Conservation (phyloP, 2,797 vertebrate genomes). For the Betta splendens region DNA sequence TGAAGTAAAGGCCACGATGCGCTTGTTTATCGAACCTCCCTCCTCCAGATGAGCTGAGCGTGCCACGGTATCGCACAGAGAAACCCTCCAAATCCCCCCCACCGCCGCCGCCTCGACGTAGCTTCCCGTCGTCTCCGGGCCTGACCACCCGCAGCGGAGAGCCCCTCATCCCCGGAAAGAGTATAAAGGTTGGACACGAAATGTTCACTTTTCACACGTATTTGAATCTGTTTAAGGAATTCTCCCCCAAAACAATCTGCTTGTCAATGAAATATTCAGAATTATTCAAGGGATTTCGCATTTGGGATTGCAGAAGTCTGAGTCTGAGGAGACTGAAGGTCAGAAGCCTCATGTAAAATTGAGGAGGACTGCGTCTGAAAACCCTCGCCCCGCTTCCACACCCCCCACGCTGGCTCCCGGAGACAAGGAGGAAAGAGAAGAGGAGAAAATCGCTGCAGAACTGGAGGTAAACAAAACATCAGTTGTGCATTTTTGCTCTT, state of each 20-base stretch:
- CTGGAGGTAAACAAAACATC: slow-evolving; percentile 83
- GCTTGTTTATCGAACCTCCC: too few relatives aligned
- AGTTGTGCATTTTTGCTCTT: slow-evolving; percentile 7
- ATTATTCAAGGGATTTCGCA: background rate
- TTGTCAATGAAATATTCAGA: slow-evolving; percentile 3
- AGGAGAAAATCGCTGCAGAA: slow-evolving; percentile 88
- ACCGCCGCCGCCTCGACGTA: slow-evolving; percentile 92
- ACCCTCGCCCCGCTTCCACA: slow-evolving; percentile 91
- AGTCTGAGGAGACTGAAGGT: slow-evolving; percentile 90
- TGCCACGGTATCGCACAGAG: slow-evolving; percentile 94
- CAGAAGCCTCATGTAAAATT: slow-evolving; percentile 95
- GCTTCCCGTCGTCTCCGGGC: slow-evolving; percentile 94
- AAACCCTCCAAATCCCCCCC: slow-evolving; percentile 97
- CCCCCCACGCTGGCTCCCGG: slow-evolving; percentile 90
- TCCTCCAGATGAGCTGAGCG: slow-evolving; percentile 88
- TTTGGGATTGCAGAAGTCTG: slow-evolving; percentile 82
- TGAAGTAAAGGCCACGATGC: background rate
- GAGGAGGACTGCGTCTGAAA: slow-evolving; percentile 89
- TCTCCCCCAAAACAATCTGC: background rate
- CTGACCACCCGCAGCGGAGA: slow-evolving; percentile 93
- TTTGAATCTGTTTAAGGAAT: background rate
- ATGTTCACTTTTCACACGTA: background rate
- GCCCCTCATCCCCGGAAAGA: slow-evolving; percentile 91
- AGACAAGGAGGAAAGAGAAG: slow-evolving; percentile 88
- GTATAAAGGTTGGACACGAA: slow-evolving; percentile 85